Evolutionary conservation across 2,113 vertebrate species (phyloP).

Genomic region (Nesoenas mayeri): DNA sequence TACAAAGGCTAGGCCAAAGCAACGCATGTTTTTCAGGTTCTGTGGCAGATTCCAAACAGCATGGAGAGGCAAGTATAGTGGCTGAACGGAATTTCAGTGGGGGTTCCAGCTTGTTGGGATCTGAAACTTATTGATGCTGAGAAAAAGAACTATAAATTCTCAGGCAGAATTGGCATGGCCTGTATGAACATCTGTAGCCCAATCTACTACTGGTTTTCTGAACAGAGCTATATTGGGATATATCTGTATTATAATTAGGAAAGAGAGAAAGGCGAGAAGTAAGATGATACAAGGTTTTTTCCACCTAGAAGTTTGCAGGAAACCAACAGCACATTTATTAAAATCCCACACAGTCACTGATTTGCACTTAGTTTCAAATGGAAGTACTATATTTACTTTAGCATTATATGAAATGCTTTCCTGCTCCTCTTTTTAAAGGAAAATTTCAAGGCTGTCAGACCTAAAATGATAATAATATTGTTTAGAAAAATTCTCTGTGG

Average conservation of each 20-base stretch:
- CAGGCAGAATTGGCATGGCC: background rate
- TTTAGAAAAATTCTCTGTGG: background rate
- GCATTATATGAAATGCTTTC: background rate
- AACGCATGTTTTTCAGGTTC: background rate
- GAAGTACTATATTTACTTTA: background rate
- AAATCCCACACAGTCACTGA: background rate
- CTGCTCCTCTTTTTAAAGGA: background rate
- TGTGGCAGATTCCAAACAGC: background rate
- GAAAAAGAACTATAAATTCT: background rate
- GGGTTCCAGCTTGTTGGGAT: background rate
- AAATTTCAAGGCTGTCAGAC: background rate
- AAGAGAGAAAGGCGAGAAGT: background rate
- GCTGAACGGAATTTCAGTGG: background rate
- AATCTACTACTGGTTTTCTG: background rate
- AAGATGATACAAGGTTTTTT: background rate
- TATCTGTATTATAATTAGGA: background rate
- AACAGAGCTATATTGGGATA: background rate
- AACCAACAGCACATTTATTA: background rate
- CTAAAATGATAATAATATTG: background rate
- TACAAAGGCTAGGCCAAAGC: background rate
- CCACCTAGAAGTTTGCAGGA: background rate
- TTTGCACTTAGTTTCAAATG: background rate
- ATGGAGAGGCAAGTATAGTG: accelerated
- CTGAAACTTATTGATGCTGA: background rate
- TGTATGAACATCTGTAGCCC: background rate